Base-by-base conservation (phyloP, 1,140 invertebrate species). In the Drosophila jambulina region DNA sequence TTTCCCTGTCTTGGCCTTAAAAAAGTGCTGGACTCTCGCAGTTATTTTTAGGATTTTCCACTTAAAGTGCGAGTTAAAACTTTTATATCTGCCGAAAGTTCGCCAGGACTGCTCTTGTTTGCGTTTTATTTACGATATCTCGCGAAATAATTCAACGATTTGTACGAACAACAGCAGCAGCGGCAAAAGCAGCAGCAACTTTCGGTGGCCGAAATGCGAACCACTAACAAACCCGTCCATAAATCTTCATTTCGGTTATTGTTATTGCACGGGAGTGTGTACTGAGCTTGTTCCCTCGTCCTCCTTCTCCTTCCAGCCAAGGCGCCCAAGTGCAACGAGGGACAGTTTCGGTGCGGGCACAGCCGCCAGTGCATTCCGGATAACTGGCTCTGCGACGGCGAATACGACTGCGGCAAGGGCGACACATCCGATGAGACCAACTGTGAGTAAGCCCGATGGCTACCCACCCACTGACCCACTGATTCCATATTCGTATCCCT, bases 331-430 rank as follows among this genome's bases (percentile, higher is more conserved):
- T 92, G 91, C 80, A 92, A 91, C 78, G 95, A 96, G 70, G 95
- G 96, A 36, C 93, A 95, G 81, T 95, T 95, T 82, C 91, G 92
- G 17, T 96, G 95, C 82, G 93, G 87, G 42, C 78, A 90, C 2
- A 95, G 94, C 76, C 92, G 93, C 17, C 94, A 95, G 58, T 97
- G 96, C 91, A 96, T 97, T 82, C 96, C 96, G 4, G 91, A 94
- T 51, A 93, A 95, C 87, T 97, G 96, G 95, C 93, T 94, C 42
- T 97, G 96, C 93, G 95, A 97, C 91, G 94, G 93, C 1, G 90
- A 93, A 75, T 92, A 87, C 60, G 91, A 92, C 60, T 92, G 91
- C 65, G 91, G 77, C 72, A 72, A 78, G 69, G 80, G 75, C 61
- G 75, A 91, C 70, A 80, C 77, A 71, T 91, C 88, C 78, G 84